These are phyloP conservation scores for Globodera ellingtonae DNA, from an alignment of 1,140 invertebrate species.

Conservation along the genomic window DNA sequence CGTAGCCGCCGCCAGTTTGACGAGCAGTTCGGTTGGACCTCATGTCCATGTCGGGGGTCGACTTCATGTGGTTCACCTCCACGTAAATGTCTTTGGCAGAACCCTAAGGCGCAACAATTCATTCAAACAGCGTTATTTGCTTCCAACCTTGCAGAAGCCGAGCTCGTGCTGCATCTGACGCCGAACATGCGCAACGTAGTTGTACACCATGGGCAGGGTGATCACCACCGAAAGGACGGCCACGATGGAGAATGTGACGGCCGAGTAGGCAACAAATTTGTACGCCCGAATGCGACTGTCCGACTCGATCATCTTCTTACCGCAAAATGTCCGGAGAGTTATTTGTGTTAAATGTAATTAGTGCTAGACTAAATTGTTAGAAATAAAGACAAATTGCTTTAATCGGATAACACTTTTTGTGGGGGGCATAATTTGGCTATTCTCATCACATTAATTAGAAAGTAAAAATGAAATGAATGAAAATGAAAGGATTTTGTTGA, in stretches of 20 bases:
- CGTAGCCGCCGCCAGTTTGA: slow-evolving; percentile 15
- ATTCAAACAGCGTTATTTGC: background rate
- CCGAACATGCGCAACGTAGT: slow-evolving; percentile 52
- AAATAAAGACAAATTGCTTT: background rate
- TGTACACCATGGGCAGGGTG: slow-evolving; percentile 58
- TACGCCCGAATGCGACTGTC: slow-evolving; percentile 55
- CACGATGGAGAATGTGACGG: slow-evolving; percentile 53
- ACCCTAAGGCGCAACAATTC: slow-evolving; percentile 35
- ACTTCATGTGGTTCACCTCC: slow-evolving; percentile 57
- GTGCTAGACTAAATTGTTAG: slow-evolving; percentile 18
- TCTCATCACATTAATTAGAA: background rate
- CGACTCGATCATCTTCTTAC: slow-evolving; percentile 45
- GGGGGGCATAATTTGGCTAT: background rate
- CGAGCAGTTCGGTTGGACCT: slow-evolving; percentile 21
- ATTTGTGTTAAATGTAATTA: background rate
- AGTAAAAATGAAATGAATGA: background rate
- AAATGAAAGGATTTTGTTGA: background rate
- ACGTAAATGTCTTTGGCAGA: slow-evolving; percentile 56
- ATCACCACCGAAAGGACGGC: slow-evolving; percentile 54
- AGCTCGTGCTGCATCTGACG: slow-evolving; percentile 58
- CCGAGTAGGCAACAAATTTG: slow-evolving; percentile 57
- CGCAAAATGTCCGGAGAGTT: background rate
- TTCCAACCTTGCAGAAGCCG: slow-evolving; percentile 48
- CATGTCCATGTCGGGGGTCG: slow-evolving; percentile 37
- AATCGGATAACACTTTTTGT: background rate